Percentiles rank a stretch among this genome's conserved stretches.
Evolutionary conservation across 1,140 invertebrate species (phyloP).

Genomic region (Acromyrmex heyeri): DNA sequence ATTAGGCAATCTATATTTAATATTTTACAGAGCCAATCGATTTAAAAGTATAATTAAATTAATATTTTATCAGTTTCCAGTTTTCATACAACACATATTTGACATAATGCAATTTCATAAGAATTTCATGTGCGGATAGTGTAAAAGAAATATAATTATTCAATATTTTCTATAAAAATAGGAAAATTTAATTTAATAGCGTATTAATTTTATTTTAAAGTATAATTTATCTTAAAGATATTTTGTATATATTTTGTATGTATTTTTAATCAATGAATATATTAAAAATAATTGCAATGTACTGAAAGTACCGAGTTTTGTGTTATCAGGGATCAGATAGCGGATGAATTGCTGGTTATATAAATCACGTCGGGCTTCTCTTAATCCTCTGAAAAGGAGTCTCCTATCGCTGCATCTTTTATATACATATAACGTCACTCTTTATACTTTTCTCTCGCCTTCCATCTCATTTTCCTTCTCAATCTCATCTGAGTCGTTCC

Average conservation of each 20-base stretch:
- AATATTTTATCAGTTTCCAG: background rate
- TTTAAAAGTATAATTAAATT: background rate
- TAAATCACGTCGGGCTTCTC: conserved; percentile 12
- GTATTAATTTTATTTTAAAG: background rate
- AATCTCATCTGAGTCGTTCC: conserved; percentile 24
- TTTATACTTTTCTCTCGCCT: conserved; percentile 41
- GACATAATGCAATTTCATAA: background rate
- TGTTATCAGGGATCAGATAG: conserved; percentile 9
- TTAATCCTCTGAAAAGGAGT: conserved; percentile 19
- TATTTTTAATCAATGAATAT: background rate
- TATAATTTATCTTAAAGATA: background rate
- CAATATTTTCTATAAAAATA: background rate
- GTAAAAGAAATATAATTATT: background rate
- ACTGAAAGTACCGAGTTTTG: background rate
- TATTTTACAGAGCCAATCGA: background rate
- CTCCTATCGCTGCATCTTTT: conserved; percentile 17
- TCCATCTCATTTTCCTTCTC: conserved; percentile 22
- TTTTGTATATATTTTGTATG: background rate
- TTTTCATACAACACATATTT: background rate
- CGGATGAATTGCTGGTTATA: conserved; percentile 20
- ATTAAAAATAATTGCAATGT: background rate
- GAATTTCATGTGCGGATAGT: background rate
- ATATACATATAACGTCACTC: conserved; percentile 29
- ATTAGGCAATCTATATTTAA: conserved; percentile 24
- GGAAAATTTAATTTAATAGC: background rate